phyloP scores from a whole-genome alignment of 2,888 invertebrate species.

The Cybosia mesomella region DNA sequence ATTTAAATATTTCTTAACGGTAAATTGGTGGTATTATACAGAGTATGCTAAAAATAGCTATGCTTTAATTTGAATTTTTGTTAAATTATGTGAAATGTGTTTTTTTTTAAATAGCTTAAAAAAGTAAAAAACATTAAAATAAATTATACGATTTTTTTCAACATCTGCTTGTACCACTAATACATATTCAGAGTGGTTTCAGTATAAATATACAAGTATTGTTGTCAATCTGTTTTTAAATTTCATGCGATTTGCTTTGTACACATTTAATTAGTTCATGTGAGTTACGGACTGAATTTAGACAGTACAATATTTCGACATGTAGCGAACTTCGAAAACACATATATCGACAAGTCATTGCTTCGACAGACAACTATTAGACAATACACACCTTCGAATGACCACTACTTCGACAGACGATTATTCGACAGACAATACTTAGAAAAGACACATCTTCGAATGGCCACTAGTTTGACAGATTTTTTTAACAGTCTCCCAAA shows the following conservation, averaged over 20 bases:
- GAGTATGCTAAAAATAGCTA: background rate
- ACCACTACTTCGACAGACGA: too few relatives aligned
- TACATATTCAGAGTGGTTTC: background rate
- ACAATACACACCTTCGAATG: too few relatives aligned
- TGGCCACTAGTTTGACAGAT: too few relatives aligned
- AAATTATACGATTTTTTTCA: background rate
- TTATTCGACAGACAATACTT: too few relatives aligned
- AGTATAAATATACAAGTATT: background rate
- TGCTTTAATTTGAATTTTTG: background rate
- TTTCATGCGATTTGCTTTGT: background rate
- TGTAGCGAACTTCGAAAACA: too few relatives aligned
- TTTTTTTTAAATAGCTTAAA: background rate
- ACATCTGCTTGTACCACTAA: too few relatives aligned
- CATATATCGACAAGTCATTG: too few relatives aligned
- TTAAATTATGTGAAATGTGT: background rate
- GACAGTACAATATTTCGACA: too few relatives aligned
- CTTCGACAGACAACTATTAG: too few relatives aligned
- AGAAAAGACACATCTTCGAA: too few relatives aligned
- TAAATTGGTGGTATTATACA: constrained; percentile 1
- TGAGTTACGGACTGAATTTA: too few relatives aligned
- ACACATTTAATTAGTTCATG: background rate
- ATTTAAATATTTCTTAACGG: background rate
- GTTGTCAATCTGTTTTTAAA: background rate
- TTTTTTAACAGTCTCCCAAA: too few relatives aligned
- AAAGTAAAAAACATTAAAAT: background rate